phyloP scores from a whole-genome alignment of 1,140 invertebrate species.

The Olivierus martensii region DNA sequence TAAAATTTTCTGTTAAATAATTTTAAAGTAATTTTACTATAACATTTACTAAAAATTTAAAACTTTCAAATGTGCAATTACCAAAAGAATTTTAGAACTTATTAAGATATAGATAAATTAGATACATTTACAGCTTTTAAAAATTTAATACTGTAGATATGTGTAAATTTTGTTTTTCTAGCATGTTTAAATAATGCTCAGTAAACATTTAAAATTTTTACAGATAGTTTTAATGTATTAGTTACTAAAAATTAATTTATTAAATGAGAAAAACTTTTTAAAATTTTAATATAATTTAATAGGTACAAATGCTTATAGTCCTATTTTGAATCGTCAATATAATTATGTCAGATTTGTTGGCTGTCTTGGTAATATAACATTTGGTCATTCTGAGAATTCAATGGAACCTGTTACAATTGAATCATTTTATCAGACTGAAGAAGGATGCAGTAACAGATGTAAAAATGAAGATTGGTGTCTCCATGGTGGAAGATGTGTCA shows the following conservation, averaged over 20 bases:
- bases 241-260: not conserved
- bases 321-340: slow-evolving; percentile 72
- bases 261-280: not conserved
- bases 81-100: too few species aligned
- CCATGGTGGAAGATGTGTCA: slow-evolving; percentile 65
- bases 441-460: slow-evolving; percentile 41
- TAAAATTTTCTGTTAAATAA: too few species aligned
- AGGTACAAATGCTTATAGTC: slow-evolving; percentile 59
- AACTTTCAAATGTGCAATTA: too few species aligned
- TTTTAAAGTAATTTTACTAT: too few species aligned
- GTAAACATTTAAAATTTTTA: not conserved
- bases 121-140: too few species aligned
- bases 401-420: slow-evolving; percentile 6
- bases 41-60: too few species aligned
- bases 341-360: slow-evolving; percentile 84
- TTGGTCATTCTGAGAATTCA: slow-evolving; percentile 37
- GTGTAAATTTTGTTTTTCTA: too few species aligned
- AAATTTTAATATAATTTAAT: slow-evolving; percentile 22
- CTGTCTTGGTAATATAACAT: slow-evolving; percentile 69
- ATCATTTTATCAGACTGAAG: slow-evolving; percentile 13
- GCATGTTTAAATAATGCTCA: too few species aligned
- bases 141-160: too few species aligned
- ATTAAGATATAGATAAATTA: too few species aligned
- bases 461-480: slow-evolving; percentile 68
- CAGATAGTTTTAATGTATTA: not conserved